phyloP scores from a whole-genome alignment of 1,140 invertebrate species.

The Tenebrio molitor region DNA sequence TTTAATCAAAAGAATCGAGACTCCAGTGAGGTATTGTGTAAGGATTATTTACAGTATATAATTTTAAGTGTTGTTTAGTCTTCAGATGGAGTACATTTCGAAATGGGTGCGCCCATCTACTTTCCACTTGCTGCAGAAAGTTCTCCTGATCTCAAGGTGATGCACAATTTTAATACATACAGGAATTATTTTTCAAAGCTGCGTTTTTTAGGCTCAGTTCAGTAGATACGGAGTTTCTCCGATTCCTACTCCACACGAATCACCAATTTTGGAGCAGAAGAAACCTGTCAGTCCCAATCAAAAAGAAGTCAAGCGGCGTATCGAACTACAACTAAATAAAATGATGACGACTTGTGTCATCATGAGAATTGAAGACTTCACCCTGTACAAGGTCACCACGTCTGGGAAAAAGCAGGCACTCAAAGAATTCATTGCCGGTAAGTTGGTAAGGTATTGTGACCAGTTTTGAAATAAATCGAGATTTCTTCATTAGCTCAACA shows the following conservation, averaged over 20 bases:
- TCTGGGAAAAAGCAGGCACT: conserved; percentile 77
- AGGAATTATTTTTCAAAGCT: conserved; percentile 3
- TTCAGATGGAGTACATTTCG: neutral
- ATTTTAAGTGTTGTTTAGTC: too few relatives aligned
- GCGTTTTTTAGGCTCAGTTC: neutral
- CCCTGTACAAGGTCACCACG: conserved; percentile 86
- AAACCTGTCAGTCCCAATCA: conserved; percentile 50
- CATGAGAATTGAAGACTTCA: conserved; percentile 90
- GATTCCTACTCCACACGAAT: neutral
- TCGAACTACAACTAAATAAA: conserved; percentile 83
- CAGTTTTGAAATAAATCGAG: conserved; percentile 4
- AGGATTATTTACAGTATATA: conserved; percentile 18
- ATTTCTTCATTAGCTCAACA: conserved; percentile 67
- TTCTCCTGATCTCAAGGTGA: too few relatives aligned
- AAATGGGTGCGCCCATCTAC: neutral
- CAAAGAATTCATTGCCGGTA: conserved; percentile 87
- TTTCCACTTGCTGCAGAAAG: too few relatives aligned
- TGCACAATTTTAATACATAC: too few relatives aligned
- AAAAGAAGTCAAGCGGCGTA: conserved; percentile 73
- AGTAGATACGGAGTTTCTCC: neutral
- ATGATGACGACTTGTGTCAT: conserved; percentile 94
- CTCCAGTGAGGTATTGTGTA: neutral
- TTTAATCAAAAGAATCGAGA: neutral
- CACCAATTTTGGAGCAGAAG: conserved; percentile 23
- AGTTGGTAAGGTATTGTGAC: conserved; percentile 48